Percentiles rank a stretch among this genome's conserved stretches.
Evolutionary conservation across 2,797 vertebrate genomes (phyloP).

Genomic region (Alca torda): DNA sequence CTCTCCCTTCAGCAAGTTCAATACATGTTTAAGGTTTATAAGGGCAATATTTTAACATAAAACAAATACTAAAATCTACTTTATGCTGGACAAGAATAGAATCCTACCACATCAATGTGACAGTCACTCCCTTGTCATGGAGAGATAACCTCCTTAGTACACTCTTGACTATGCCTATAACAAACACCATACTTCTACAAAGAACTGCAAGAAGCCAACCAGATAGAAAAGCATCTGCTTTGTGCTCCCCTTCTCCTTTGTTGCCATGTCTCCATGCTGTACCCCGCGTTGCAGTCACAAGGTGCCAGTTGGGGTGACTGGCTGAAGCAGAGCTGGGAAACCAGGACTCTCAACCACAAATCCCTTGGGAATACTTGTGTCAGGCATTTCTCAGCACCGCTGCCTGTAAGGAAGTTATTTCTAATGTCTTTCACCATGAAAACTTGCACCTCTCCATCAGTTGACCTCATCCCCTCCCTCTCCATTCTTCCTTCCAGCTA

Average conservation of each 20-base stretch:
- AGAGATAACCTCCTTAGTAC: background rate
- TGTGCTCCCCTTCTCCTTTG: background rate
- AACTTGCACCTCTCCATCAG: background rate
- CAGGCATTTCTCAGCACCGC: background rate
- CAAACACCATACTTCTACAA: background rate
- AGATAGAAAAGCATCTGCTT: background rate
- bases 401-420: constrained; percentile 12
- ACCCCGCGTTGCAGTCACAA: background rate
- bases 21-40: background rate
- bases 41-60: background rate
- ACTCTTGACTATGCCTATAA: background rate
- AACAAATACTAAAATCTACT: background rate
- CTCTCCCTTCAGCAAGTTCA: background rate
- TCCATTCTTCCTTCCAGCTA: constrained; percentile 44
- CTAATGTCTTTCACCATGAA: background rate
- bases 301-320: background rate
- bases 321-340: background rate
- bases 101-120: background rate
- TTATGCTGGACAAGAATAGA: background rate
- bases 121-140: background rate
- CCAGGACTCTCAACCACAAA: background rate
- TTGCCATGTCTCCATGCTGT: background rate
- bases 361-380: background rate
- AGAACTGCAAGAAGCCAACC: background rate
- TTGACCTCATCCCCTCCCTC: background rate